phyloP scores from a whole-genome alignment of 2,113 vertebrate species.

The Lampris megalopsis region DNA sequence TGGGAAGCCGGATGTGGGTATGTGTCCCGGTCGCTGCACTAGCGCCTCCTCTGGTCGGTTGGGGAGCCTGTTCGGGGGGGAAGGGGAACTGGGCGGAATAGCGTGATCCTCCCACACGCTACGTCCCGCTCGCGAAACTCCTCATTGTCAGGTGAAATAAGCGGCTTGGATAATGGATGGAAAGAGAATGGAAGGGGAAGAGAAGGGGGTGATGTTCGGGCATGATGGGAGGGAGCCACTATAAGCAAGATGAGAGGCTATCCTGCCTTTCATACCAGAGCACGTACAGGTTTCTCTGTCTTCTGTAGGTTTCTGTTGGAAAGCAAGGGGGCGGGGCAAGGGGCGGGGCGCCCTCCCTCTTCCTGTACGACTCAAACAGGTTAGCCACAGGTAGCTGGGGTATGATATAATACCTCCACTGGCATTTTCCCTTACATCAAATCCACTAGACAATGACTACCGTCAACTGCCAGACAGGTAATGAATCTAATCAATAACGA shows the following conservation, averaged over 20 bases:
- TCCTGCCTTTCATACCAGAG: neutral
- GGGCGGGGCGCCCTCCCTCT: no score
- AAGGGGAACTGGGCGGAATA: no score
- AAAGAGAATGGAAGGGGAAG: neutral
- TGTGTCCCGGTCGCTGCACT: no score
- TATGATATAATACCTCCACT: neutral
- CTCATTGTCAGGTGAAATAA: no score
- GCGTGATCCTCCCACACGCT: no score
- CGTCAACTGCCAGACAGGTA: neutral
- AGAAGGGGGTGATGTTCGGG: neutral
- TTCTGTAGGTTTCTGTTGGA: neutral
- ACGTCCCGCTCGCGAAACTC: no score
- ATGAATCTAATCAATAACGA: conserved; percentile 12
- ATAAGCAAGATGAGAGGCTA: no score
- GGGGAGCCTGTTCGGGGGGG: no score
- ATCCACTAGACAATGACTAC: neutral
- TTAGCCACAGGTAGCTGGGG: neutral
- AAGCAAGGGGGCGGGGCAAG: neutral
- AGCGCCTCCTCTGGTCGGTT: no score
- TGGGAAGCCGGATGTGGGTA: no score
- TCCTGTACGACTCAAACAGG: neutral
- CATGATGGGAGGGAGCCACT: no score
- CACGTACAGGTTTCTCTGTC: neutral
- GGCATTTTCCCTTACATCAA: neutral
- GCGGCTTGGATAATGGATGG: no score